A percentile compares a stretch with the other conserved stretches of the same genome.
Conservation (phyloP, 2,113 vertebrate species). For the Nothobranchius kuhntae region DNA sequence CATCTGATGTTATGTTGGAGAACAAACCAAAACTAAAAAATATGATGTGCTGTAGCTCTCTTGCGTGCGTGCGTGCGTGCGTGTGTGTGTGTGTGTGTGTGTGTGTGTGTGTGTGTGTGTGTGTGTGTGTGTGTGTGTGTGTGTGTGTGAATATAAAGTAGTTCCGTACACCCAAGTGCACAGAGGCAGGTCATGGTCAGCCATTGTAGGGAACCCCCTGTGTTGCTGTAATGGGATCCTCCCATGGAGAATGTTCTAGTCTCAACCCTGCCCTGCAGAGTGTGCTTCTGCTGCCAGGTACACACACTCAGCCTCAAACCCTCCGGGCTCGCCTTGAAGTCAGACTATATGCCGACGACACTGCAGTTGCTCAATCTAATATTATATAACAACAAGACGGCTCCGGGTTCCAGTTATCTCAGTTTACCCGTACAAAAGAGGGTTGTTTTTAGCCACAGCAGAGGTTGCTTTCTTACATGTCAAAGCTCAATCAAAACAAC, state of each 20-base stretch:
- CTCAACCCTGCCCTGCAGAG: slow-evolving; percentile 63
- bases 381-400: slow-evolving; percentile 58
- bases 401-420: slow-evolving; percentile 51
- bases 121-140: not conserved
- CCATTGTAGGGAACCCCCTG: slow-evolving; percentile 60
- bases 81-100: not conserved
- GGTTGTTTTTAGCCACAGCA: slow-evolving; percentile 46
- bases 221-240: slow-evolving; percentile 70
- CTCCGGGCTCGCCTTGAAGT: slow-evolving; percentile 66
- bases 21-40: slow-evolving; percentile 45
- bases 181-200: slow-evolving; percentile 55
- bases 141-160: not conserved
- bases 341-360: slow-evolving; percentile 41
- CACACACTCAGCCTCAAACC: slow-evolving; percentile 55
- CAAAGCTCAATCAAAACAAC: slow-evolving; percentile 72
- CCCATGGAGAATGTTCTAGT: slow-evolving; percentile 70
- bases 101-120: not conserved
- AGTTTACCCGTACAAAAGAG: slow-evolving; percentile 47
- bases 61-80: slow-evolving; percentile 2
- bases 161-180: not conserved
- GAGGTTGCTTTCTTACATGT: slow-evolving; percentile 63
- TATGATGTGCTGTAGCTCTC: slow-evolving; percentile 44
- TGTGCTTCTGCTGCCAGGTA: slow-evolving; percentile 70
- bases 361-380: slow-evolving; percentile 52
- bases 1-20: slow-evolving; percentile 34